These are phyloP conservation scores for Rhineura floridana DNA, from an alignment of 2,113 vertebrate genomes.

Conservation along the genomic window DNA sequence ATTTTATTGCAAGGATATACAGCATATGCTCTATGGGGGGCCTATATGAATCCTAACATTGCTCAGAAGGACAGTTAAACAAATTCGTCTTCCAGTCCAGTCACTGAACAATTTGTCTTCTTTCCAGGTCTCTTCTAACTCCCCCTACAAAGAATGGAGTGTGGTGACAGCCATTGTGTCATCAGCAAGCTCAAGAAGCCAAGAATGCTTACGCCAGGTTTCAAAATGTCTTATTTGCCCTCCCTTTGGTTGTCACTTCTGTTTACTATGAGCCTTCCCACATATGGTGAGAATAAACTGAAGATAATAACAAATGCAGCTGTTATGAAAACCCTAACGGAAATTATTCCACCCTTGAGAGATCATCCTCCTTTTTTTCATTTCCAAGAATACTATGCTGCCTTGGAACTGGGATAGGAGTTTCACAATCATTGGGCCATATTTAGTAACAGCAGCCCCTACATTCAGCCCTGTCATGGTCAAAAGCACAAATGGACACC, in stretches of 20 bases:
- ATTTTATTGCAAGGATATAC: constrained; percentile 59
- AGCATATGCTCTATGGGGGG: constrained; percentile 52
- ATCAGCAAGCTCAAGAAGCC: constrained; percentile 55
- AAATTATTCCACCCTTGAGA: constrained; percentile 25
- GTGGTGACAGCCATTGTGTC: constrained; percentile 69
- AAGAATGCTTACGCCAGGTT: constrained; percentile 58
- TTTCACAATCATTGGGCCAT: constrained; percentile 37
- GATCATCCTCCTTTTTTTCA: constrained; percentile 28
- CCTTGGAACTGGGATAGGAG: neutral
- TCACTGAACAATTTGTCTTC: constrained; percentile 56
- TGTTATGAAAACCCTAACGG: constrained; percentile 29
- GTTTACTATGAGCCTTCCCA: constrained; percentile 50
- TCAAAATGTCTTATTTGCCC: constrained; percentile 56
- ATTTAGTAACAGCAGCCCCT: constrained; percentile 11
- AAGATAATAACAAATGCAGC: constrained; percentile 49
- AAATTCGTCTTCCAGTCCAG: constrained; percentile 64
- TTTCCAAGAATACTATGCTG: constrained; percentile 44
- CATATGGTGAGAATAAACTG: constrained; percentile 44
- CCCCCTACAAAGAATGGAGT: constrained; percentile 37
- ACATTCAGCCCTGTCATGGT: neutral
- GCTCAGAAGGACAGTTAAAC: constrained; percentile 63
- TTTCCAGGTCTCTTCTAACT: constrained; percentile 61
- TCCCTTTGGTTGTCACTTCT: constrained; percentile 59
- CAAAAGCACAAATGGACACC: neutral
- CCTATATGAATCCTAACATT: constrained; percentile 47